A percentile compares a stretch with the other conserved stretches of the same genome.
Conservation (phyloP, 2,113 vertebrate species). For the Dromas ardeola region DNA sequence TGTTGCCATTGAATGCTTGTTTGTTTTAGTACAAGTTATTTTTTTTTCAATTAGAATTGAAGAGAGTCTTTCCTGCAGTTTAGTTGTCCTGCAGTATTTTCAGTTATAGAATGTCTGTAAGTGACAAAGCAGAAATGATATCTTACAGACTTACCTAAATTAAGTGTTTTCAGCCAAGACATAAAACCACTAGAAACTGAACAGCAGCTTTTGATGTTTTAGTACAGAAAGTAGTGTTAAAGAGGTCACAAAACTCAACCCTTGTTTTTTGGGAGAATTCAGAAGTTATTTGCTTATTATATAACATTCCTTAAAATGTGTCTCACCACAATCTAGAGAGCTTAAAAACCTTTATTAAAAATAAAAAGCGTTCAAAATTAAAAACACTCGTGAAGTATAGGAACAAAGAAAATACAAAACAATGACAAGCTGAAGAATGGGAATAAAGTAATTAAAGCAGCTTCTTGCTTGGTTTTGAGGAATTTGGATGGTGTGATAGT, state of each 20-base stretch:
- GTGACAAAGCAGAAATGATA: not conserved
- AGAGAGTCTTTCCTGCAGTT: not conserved
- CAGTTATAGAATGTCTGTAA: not conserved
- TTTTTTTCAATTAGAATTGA: not conserved
- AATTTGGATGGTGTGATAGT: not conserved
- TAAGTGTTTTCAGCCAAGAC: not conserved
- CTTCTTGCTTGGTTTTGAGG: not conserved
- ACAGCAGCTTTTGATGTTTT: constrained; percentile 20
- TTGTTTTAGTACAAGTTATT: not conserved
- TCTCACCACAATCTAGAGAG: not conserved
- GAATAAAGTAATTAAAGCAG: constrained; percentile 9
- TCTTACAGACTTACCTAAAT: not conserved
- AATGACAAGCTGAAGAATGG: not conserved
- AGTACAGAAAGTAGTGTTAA: not conserved
- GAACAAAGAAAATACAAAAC: constrained; percentile 29
- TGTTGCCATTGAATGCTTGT: not conserved
- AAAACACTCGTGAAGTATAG: not conserved
- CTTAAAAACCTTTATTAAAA: not conserved
- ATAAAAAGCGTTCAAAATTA: not conserved
- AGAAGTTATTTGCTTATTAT: constrained; percentile 6
- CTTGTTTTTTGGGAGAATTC: not conserved
- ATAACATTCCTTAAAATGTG: not conserved
- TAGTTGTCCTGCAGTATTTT: not conserved
- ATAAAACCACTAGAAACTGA: not conserved
- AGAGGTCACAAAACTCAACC: not conserved